Evolutionary conservation across 2,888 invertebrate species (phyloP), one percentile per base, ranked within the genome.

Genomic region (Eurois occulta): DNA sequence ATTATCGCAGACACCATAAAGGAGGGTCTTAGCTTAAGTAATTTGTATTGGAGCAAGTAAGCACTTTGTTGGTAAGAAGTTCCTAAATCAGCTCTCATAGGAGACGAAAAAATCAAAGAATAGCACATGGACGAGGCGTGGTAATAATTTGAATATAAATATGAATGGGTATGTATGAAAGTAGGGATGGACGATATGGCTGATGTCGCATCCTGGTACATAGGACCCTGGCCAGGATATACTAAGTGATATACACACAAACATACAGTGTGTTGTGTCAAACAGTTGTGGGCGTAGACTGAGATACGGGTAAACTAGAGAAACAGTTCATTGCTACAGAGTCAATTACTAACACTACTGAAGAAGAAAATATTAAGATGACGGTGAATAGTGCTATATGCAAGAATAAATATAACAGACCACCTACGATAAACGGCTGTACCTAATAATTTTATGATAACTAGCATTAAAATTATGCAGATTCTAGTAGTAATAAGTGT

Each of bases 1-100:
- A 55, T 82, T 80, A 80, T 69, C 2, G 10, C 35, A 28, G 16
- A 85, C 85, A 81, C 24, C 46, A 46, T 41, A 81, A 65, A 75
- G 85, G 82, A 81, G 81, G 81, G 21, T 48, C 72, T 62, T 43
- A 38, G 7, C 52, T 41, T 32, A 46, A 46, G 55, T 62, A 32
- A 72, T 72, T 78, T 65, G 46, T 64, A 43, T 65, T 55, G n/a
- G 38, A 84, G 65, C 73, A 62, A 58, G 43, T 52, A 77, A n/a
- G 8, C 16, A 58, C 16, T 41, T 11, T 8, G 68, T 41, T 43
- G 2, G 21, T 48, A 43, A 35, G 38, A 46, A 43, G 35, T 43
- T 78, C 41, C 28, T 64, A 64, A 66, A 71, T 71, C 6, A 66
- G 8, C 24, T 55, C 46, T 70, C 28, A 38, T n/a, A 55, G n/a